Evolutionary conservation across 2,888 invertebrate genomes (phyloP), one percentile per base, ranked within the genome.

Genomic region (Callimorpha dominula): DNA sequence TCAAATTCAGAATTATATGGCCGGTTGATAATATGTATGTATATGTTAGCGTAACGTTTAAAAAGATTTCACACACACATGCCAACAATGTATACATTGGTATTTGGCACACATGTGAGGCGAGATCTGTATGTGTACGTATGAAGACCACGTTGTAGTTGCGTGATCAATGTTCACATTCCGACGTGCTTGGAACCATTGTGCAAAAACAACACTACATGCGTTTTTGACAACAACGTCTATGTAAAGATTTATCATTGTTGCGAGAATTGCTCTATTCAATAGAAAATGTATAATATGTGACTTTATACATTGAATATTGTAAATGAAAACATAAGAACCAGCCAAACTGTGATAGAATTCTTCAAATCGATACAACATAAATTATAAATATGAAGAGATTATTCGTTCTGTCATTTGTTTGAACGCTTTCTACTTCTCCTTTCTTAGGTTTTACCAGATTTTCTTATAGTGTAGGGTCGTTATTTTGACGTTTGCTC

Each of bases 111-210:
- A 89, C 90, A 88, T 74, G 75, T 70, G 71, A 67, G 65, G 78
- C 73, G 66, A 73, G 72, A 74, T 81, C 77, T 74, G 70, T 54
- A 49, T 86, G 86, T 87, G 89, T 85, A 88, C 79, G 81, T 84
- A 86, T 74, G 79, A 81, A 82, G 83, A 88, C 79, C 93, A 93
- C 94, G 94, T 90, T 90, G 84, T 86, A 85, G 76, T 83, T 90
- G 90, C 89, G 88, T 94, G 94, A 93, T 93, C 92, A 89, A 89
- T 88, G 92, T 89, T 89, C 90, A 92, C 93, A 94, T 93, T 93
- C 94, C 93, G 80, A 88, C 89, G 91, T 89, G 89, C 88, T 89
- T 88, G 85, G 86, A 80, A 81, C 82, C 82, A 81, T 75, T 74
- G 70, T 77, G 75, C 75, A 82, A 78, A 84, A 84, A 77, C 75